Evolutionary conservation across 1,140 invertebrate species (phyloP).

Genomic region (Hylaeus volcanicus): DNA sequence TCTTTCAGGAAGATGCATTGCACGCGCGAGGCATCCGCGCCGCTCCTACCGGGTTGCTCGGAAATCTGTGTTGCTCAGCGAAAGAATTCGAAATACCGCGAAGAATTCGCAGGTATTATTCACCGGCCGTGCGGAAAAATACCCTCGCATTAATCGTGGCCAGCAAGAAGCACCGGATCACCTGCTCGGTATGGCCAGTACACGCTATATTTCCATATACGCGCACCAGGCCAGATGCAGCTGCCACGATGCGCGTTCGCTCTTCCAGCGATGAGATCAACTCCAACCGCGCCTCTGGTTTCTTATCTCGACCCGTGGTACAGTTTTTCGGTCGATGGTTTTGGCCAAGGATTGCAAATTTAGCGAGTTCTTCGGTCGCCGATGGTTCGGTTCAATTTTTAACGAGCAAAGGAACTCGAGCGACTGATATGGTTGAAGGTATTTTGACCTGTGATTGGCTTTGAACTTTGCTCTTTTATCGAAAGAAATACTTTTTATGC

Average conservation of each 20-base stretch:
- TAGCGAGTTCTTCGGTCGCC: too few species aligned
- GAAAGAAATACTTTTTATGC: too few species aligned
- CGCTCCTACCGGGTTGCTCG: neutral
- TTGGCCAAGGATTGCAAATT: too few species aligned
- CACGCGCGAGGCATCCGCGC: slow-evolving; percentile 30
- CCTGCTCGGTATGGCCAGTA: slow-evolving; percentile 43
- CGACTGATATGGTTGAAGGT: too few species aligned
- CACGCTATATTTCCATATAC: slow-evolving; percentile 47
- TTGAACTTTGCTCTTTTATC: too few species aligned
- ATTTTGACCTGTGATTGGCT: too few species aligned
- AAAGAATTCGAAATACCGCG: slow-evolving; percentile 42
- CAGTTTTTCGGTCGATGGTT: too few species aligned
- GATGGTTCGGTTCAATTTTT: too few species aligned
- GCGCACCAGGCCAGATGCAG: slow-evolving; percentile 26
- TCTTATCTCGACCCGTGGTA: neutral
- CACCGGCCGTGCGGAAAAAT: slow-evolving; percentile 37
- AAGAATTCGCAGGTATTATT: slow-evolving; percentile 49
- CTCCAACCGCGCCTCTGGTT: neutral
- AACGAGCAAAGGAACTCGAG: too few species aligned
- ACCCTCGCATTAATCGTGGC: slow-evolving; percentile 44
- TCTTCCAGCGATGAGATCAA: slow-evolving; percentile 13
- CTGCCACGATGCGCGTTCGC: slow-evolving; percentile 3
- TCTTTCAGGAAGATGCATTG: slow-evolving; percentile 43
- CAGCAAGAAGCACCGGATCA: slow-evolving; percentile 31
- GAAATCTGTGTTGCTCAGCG: slow-evolving; percentile 17